Conservation (phyloP, 2,113 vertebrate species). For the Cairina moschata region DNA sequence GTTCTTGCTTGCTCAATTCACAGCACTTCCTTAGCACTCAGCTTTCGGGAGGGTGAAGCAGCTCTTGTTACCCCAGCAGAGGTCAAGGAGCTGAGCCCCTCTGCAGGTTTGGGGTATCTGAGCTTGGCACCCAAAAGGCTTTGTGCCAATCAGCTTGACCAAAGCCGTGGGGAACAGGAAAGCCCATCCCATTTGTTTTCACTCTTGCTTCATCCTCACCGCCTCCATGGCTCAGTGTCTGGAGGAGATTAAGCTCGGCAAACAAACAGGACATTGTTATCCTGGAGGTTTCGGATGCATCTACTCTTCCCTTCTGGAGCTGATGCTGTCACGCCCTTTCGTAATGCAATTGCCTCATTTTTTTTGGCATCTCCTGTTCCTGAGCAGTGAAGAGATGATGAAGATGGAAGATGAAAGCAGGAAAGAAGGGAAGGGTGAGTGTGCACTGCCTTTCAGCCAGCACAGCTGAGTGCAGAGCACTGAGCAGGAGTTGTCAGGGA, state of each 20-base stretch:
- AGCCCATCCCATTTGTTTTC: neutral
- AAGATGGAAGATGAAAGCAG: neutral
- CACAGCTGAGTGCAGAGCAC: neutral
- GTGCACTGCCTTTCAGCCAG: accelerated
- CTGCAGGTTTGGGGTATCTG: accelerated
- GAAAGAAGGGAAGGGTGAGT: neutral
- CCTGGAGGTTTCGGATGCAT: neutral
- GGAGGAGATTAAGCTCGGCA: neutral
- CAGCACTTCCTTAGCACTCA: neutral
- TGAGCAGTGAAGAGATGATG: neutral
- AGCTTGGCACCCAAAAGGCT: neutral
- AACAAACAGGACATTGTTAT: neutral
- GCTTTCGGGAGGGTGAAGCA: neutral
- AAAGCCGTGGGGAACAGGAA: neutral
- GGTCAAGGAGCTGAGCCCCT: neutral
- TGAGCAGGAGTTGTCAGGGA: neutral
- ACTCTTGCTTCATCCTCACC: neutral
- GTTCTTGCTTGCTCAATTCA: neutral
- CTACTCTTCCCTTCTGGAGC: neutral
- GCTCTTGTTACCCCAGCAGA: neutral
- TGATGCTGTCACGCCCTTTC: accelerated
- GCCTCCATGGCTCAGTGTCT: neutral
- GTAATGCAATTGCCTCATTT: neutral
- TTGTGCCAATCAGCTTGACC: neutral
- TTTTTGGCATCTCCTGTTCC: neutral